phyloP scores from a whole-genome alignment of 2,888 invertebrate species.

The Dyspetes luteomarginatus region DNA sequence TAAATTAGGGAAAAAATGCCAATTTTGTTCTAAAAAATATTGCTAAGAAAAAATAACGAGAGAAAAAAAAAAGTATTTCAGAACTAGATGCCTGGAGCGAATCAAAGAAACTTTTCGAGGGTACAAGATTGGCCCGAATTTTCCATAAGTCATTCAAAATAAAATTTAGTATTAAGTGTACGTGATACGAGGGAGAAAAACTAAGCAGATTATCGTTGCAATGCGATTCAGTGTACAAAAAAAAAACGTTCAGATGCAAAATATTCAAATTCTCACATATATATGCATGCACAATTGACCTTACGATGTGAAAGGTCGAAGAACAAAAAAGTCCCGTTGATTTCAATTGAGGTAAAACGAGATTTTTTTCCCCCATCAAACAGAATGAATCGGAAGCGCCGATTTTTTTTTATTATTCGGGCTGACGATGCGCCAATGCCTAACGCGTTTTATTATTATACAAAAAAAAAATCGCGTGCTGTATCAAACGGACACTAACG shows the following conservation, averaged over 20 bases:
- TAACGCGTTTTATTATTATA: background rate
- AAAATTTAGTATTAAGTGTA: constrained; percentile 10
- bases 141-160: constrained; percentile 23
- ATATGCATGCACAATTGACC: background rate
- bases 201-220: constrained; percentile 17
- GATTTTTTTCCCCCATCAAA: background rate
- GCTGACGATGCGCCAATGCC: background rate
- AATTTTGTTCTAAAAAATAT: constrained; percentile 12
- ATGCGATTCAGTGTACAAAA: constrained; percentile 33
- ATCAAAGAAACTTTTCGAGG: constrained; percentile 35
- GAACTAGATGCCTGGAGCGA: constrained; percentile 7
- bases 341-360: constrained; percentile 23
- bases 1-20: background rate
- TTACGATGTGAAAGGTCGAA: background rate
- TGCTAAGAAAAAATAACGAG: background rate
- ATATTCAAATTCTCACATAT: background rate
- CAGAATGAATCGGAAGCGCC: background rate
- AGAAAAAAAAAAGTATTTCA: background rate
- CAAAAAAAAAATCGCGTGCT: background rate
- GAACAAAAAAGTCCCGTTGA: constrained; percentile 12
- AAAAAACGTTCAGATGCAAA: constrained; percentile 14
- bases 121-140: background rate
- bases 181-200: constrained; percentile 8
- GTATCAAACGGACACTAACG: no score
- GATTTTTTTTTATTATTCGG: background rate